These are phyloP conservation scores for Drosophila picticornis DNA, from an alignment of 2,888 invertebrate species.

Conservation along the genomic window DNA sequence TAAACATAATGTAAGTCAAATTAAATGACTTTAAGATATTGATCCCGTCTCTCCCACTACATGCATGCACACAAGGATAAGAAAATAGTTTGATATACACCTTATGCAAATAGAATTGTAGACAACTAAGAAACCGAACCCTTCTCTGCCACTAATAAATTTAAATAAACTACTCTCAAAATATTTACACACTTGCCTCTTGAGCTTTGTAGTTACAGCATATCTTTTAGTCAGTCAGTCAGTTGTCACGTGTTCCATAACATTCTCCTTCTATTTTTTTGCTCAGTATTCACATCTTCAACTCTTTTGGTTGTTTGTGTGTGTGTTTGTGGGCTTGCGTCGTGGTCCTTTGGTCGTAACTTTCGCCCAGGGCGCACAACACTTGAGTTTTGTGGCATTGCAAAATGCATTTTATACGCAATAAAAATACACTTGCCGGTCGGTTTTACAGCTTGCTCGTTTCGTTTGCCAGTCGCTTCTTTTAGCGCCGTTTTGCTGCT, in stretches of 20 bases:
- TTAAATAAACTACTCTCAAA: not conserved
- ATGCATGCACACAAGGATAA: not conserved
- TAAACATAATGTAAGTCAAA: not conserved
- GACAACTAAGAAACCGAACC: not conserved
- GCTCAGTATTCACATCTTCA: conserved; percentile 24
- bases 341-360: conserved; percentile 68
- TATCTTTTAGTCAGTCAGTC: conserved; percentile 1
- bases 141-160: not conserved
- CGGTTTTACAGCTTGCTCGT: conserved; percentile 68
- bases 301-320: conserved; percentile 24
- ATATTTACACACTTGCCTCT: not conserved
- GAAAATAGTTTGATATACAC: not conserved
- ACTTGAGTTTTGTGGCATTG: conserved; percentile 78
- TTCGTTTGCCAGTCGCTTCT: conserved; percentile 46
- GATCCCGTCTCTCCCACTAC: not conserved
- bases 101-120: not conserved
- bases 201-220: conserved; percentile 3
- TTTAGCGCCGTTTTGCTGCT: conserved; percentile 66
- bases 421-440: conserved; percentile 78
- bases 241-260: no score
- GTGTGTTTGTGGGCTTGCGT: conserved; percentile 20
- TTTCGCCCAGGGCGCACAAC: conserved; percentile 71
- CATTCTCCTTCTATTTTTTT: conserved; percentile 1
- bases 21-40: not conserved
- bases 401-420: conserved; percentile 80